Percentiles rank a stretch among this genome's conserved stretches.
Conservation (phyloP, 2,888 invertebrate genomes). For the Phalera bucephala region DNA sequence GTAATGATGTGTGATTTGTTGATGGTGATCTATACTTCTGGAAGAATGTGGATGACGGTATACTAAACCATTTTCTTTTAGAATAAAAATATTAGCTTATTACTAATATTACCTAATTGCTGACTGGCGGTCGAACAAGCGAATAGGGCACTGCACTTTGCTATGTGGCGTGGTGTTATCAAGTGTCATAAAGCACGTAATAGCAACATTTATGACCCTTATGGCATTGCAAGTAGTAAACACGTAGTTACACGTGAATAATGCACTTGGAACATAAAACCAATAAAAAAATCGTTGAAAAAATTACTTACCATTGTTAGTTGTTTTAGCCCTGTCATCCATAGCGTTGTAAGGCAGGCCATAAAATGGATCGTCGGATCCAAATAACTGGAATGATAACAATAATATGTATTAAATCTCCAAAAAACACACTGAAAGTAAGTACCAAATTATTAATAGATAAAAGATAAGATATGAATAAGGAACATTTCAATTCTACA, state of each 20-base stretch:
- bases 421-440: conserved; percentile 1
- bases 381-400: conserved; percentile 66
- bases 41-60: neutral
- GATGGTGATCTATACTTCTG: neutral
- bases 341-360: conserved; percentile 65
- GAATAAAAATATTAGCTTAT: neutral
- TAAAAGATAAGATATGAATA: conserved; percentile 21
- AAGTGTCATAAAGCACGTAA: conserved; percentile 12
- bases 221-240: conserved; percentile 5
- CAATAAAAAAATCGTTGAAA: too few species aligned
- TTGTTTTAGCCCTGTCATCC: conserved; percentile 61
- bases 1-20: conserved; percentile 15
- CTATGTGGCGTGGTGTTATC: conserved; percentile 9
- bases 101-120: neutral
- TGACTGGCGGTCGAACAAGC: conserved; percentile 3
- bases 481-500: conserved; percentile 7
- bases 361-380: conserved; percentile 79
- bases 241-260: too few species aligned
- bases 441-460: too few species aligned
- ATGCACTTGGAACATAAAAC: too few species aligned
- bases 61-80: too few species aligned
- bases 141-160: neutral
- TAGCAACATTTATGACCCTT: conserved; percentile 16
- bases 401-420: conserved; percentile 4
- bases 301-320: conserved; percentile 61